Evolutionary conservation across 64 coral and sea anemone species (phyloP), one percentile per base, ranked within the genome.

Genomic region (Porites australiensis): DNA sequence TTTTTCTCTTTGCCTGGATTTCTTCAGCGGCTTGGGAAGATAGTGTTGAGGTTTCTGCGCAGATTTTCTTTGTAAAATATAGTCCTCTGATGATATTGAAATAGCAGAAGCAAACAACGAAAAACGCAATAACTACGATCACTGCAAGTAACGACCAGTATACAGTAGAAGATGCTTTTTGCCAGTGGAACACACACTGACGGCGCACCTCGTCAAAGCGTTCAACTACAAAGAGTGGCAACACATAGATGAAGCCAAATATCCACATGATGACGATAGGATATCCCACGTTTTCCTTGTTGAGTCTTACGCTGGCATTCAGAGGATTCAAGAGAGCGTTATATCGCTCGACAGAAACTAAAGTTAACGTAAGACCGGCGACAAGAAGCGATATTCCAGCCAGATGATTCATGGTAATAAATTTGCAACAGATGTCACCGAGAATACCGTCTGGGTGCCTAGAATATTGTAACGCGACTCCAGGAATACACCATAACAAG

Each of bases 321-420:
- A 93, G n/a, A 22, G 92, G 92, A 13, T 86, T 72, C 44, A 93
- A 60, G 23, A 93, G 70, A 0, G 92, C 85, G 13, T 93, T 93
- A 45, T 93, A 93, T 4, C 92, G 92, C 23, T 88, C 85, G n/a
- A 79, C 91, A 13, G 92, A 82, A 18, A 93, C 64, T 5, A 93
- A 52, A 23, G 85, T 81, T 58, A 82, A 44, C 16, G 85, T 93
- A 5, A 88, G 51, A 8, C 92, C 92, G 16, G 92, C 69, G 47
- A 93, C 92, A 44, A 93, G 37, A 13, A 71, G 92, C 64, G 86
- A 88, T 88, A 93, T 78, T 44, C 92, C 92, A 8, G 84, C 92
- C 18, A 93, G 49, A 12, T 93, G 92, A 51, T 93, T 54, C 64
- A 19, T 93, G 44, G 92, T 88, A 13, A 93, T 54, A 23, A 93